Conservation (phyloP, 2,113 vertebrate genomes). For the Anas platyrhynchos region DNA sequence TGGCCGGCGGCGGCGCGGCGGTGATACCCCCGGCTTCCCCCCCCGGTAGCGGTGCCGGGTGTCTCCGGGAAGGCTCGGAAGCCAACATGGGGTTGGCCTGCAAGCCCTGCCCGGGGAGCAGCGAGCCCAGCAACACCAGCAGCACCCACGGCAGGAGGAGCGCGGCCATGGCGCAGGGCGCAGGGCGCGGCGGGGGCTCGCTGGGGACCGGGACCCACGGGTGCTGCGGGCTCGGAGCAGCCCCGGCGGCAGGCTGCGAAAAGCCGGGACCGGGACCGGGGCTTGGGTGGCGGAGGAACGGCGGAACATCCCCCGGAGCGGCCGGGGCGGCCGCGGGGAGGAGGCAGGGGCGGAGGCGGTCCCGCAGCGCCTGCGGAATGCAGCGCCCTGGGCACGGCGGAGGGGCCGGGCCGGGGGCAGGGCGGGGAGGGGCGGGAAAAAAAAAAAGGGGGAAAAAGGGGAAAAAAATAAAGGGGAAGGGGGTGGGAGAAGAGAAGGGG, state of each 20-base stretch:
- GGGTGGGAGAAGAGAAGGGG: not conserved
- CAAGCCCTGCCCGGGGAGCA: conserved; percentile 69
- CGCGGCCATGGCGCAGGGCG: not conserved
- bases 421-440: no score
- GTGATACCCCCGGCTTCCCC: conserved; percentile 64
- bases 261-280: not conserved
- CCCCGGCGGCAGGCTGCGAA: no score
- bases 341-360: no score
- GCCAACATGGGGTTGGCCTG: conserved; percentile 58
- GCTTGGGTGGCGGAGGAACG: not conserved
- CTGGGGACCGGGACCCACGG: no score
- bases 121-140: conserved; percentile 69
- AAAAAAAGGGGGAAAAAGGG: no score
- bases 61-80: conserved; percentile 11
- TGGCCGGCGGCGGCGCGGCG: conserved; percentile 64
- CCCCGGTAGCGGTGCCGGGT: not conserved
- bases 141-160: conserved; percentile 66
- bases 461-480: not conserved
- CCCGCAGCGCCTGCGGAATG: no score
- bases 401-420: no score
- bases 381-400: no score
- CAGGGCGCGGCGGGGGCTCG: not conserved
- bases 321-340: no score
- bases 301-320: not conserved
- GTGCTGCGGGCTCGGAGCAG: no score